phyloP scores from a whole-genome alignment of 1,140 invertebrate species.

The Stratiolaelaps scimitus region DNA sequence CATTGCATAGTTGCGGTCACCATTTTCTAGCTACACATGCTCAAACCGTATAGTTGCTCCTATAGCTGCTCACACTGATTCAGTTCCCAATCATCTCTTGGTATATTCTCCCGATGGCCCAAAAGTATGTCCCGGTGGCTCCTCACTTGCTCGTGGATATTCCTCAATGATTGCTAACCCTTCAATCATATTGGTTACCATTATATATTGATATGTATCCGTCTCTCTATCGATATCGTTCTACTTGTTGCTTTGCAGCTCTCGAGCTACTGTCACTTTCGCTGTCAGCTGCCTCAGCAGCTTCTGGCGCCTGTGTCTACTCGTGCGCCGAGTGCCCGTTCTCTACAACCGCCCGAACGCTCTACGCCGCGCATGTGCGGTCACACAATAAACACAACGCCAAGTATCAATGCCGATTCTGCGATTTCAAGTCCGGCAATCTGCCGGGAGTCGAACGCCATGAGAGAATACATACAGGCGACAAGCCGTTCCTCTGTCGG shows the following conservation, averaged over 20 bases:
- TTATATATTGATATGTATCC: too few species aligned
- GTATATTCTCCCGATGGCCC: too few species aligned
- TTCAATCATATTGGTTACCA: too few species aligned
- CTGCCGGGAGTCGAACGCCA: conserved; percentile 22
- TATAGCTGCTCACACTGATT: too few species aligned
- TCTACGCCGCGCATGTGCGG: conserved; percentile 7
- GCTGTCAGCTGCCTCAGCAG: not conserved
- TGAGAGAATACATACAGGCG: conserved; percentile 20
- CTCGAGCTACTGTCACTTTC: conserved; percentile 5
- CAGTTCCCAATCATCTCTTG: too few species aligned
- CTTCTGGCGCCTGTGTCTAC: not conserved
- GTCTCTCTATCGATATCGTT: too few species aligned
- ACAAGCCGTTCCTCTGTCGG: not conserved
- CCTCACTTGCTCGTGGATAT: too few species aligned
- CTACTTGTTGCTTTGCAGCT: not conserved
- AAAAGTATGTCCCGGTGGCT: too few species aligned
- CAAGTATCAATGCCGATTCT: conserved; percentile 22
- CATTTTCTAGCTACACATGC: too few species aligned
- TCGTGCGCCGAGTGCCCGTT: conserved; percentile 17
- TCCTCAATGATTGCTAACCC: too few species aligned
- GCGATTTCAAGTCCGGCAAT: conserved; percentile 27
- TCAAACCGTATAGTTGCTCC: too few species aligned
- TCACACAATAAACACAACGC: conserved; percentile 26
- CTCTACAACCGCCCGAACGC: conserved; percentile 3
- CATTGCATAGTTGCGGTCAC: too few species aligned